phyloP scores from a whole-genome alignment of 2,797 vertebrate species.

The Babyrousa celebensis region DNA sequence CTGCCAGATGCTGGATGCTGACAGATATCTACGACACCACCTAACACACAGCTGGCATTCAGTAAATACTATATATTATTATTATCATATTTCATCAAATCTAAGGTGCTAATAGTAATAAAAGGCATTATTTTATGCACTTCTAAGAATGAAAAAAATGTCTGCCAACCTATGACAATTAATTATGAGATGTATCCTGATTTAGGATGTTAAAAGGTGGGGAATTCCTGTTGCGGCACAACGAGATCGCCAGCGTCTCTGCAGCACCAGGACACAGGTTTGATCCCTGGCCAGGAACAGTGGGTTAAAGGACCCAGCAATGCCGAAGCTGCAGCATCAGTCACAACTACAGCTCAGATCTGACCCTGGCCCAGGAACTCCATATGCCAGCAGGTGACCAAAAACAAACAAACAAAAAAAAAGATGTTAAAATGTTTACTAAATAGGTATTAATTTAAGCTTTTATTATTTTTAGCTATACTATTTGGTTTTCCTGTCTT shows the following conservation, averaged over 20 bases:
- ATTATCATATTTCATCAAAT: conserved; percentile 7
- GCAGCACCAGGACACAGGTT: too few relatives aligned
- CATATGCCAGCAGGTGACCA: too few relatives aligned
- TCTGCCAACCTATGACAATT: conserved; percentile 39
- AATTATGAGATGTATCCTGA: neutral
- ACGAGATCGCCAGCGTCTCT: too few relatives aligned
- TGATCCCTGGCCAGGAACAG: too few relatives aligned
- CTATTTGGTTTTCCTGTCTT: conserved; percentile 42
- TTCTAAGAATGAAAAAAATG: conserved; percentile 42
- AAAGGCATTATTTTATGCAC: neutral
- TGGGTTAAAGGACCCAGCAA: too few relatives aligned
- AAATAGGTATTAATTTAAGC: conserved; percentile 49
- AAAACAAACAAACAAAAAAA: too few relatives aligned
- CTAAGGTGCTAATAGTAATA: conserved; percentile 51
- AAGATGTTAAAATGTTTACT: conserved; percentile 57
- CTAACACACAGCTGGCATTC: conserved; percentile 36
- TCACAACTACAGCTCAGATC: too few relatives aligned
- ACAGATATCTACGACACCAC: conserved; percentile 8
- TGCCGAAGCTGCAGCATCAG: too few relatives aligned
- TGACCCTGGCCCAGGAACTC: too few relatives aligned
- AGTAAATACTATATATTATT: conserved; percentile 48
- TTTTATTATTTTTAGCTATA: conserved; percentile 20
- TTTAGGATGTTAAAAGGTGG: conserved; percentile 31
- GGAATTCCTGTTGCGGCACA: neutral
- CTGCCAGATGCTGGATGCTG: neutral